Evolutionary conservation across 2,797 vertebrate genomes (phyloP).

Genomic region (Jordanella pulchra): DNA sequence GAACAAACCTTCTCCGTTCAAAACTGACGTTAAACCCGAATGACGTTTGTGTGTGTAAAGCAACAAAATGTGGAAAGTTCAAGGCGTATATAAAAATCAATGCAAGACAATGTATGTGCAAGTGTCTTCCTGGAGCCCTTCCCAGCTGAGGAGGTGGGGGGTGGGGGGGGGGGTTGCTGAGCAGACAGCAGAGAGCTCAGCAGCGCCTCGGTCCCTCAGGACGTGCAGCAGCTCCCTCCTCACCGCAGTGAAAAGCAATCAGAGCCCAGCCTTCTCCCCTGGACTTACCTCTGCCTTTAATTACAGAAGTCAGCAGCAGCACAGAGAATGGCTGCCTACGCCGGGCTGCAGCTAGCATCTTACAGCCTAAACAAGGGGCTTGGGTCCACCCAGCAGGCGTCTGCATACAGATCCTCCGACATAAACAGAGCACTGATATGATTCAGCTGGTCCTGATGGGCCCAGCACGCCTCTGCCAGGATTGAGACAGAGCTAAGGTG

Average conservation of each 20-base stretch:
- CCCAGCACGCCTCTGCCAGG: slow-evolving; percentile 36
- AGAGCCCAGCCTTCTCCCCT: slow-evolving; percentile 77
- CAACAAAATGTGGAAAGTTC: slow-evolving; percentile 44
- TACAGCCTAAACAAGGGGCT: slow-evolving; percentile 45
- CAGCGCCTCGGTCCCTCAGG: slow-evolving; percentile 73
- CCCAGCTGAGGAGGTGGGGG: slow-evolving; percentile 21
- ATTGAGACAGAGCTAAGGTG: slow-evolving; percentile 30
- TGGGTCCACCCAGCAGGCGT: slow-evolving; percentile 44
- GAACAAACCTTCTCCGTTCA: background rate
- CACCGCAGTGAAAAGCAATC: slow-evolving; percentile 82
- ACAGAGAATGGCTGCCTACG: slow-evolving; percentile 60
- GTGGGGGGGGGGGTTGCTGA: slow-evolving; percentile 19
- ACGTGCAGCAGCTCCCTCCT: slow-evolving; percentile 75
- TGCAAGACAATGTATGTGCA: background rate
- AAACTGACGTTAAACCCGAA: too few relatives aligned
- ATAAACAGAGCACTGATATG: slow-evolving; percentile 38
- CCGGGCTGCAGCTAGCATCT: slow-evolving; percentile 61
- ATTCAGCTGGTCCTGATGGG: slow-evolving; percentile 35
- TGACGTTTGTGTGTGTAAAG: slow-evolving; percentile 24
- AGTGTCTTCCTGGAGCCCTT: slow-evolving; percentile 63
- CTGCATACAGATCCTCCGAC: slow-evolving; percentile 51
- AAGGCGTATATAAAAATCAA: background rate
- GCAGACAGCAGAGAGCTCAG: slow-evolving; percentile 72
- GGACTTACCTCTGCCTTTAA: slow-evolving; percentile 84
- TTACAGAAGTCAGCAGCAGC: slow-evolving; percentile 73